Conservation (phyloP, 2,888 invertebrate species). For the Hartigia nigra region DNA sequence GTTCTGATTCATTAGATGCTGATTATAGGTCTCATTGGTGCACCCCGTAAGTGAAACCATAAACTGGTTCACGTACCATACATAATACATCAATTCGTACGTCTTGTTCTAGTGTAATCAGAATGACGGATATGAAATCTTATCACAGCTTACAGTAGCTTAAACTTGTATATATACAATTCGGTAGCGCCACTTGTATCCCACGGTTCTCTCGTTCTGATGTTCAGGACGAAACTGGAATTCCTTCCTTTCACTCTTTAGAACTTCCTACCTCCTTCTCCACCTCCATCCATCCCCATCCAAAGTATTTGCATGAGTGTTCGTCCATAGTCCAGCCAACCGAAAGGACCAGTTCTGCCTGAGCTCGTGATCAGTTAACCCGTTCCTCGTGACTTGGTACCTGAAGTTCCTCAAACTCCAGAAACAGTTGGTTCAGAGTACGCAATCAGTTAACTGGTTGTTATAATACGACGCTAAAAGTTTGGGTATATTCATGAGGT, state of each 20-base stretch:
- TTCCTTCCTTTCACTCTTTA: background rate
- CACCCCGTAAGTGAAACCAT: background rate
- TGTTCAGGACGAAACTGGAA: background rate
- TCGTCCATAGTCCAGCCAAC: background rate
- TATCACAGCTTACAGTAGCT: background rate
- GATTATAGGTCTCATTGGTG: background rate
- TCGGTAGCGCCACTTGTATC: background rate
- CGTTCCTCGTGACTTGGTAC: slow-evolving; percentile 11
- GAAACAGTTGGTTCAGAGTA: background rate
- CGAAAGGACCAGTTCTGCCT: slow-evolving; percentile 29
- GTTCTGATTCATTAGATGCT: background rate
- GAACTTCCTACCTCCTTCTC: background rate
- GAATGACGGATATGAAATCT: background rate
- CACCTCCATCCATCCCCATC: background rate
- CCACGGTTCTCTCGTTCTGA: background rate
- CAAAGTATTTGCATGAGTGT: slow-evolving; percentile 27
- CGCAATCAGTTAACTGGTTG: background rate
- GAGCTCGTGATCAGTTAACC: slow-evolving; percentile 29
- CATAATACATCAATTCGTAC: background rate
- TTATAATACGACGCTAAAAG: background rate
- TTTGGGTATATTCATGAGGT: background rate
- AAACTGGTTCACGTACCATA: background rate
- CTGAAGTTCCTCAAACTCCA: background rate
- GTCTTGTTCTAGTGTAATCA: background rate
- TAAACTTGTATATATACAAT: background rate